These are phyloP conservation scores for Marmota monax DNA, from an alignment of 2,113 vertebrate species.

Conservation along the genomic window DNA sequence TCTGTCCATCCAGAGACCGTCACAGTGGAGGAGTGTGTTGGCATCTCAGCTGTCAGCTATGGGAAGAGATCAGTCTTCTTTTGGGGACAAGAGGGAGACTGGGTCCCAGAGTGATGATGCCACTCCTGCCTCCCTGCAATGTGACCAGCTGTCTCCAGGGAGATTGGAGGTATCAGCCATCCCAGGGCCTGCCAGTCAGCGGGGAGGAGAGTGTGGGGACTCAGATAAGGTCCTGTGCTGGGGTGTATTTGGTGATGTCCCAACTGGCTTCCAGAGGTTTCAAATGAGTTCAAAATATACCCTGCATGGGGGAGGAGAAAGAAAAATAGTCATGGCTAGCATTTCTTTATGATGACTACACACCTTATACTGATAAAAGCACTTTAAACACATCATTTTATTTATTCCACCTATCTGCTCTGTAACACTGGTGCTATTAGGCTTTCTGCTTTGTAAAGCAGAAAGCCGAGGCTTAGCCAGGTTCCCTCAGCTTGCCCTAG, in stretches of 20 bases:
- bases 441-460: background rate
- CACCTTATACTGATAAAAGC: background rate
- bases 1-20: background rate
- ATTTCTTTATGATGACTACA: fast-evolving
- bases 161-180: conserved; percentile 73
- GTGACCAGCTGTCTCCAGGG: conserved; percentile 47
- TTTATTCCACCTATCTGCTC: background rate
- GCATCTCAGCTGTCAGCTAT: background rate
- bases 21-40: background rate
- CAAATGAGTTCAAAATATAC: background rate
- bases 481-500: background rate
- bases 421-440: fast-evolving
- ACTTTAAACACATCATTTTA: background rate
- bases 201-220: background rate
- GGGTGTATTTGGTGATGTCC: background rate
- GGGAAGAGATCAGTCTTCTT: background rate
- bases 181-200: background rate
- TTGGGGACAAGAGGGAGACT: background rate
- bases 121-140: background rate
- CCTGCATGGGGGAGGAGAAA: background rate
- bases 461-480: background rate
- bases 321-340: background rate
- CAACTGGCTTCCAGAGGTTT: background rate
- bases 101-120: background rate
- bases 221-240: conserved; percentile 64